Conservation (phyloP, 2,888 invertebrate genomes). For the Hyppa rectilinea region DNA sequence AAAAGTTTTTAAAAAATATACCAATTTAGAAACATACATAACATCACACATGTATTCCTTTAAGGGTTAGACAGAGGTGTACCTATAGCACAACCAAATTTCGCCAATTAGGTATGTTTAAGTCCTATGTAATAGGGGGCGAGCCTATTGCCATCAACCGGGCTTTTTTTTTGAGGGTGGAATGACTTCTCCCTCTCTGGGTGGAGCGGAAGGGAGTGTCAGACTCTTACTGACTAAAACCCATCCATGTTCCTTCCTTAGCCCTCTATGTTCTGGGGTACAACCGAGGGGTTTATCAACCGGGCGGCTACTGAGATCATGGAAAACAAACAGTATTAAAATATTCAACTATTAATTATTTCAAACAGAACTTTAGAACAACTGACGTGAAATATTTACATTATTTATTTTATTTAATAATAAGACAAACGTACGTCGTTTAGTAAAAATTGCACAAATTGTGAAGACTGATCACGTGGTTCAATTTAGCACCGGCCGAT, state of each 20-base stretch:
- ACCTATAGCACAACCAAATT: not conserved
- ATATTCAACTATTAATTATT: not conserved
- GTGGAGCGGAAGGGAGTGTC: too few relatives aligned
- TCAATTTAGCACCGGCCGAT: conserved; percentile 70
- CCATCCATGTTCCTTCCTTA: too few relatives aligned
- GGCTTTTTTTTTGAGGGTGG: too few relatives aligned
- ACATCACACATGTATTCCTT: not conserved
- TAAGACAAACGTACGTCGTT: conserved; percentile 61
- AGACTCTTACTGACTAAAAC: too few relatives aligned
- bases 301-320: too few relatives aligned
- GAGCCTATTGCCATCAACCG: not conserved
- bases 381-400: conserved; percentile 55
- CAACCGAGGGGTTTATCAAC: too few relatives aligned
- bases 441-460: conserved; percentile 66
- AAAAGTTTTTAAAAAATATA: not conserved
- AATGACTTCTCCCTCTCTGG: too few relatives aligned
- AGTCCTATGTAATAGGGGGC: not conserved
- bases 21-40: too few relatives aligned
- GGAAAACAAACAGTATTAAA: too few relatives aligned
- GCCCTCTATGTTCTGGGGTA: too few relatives aligned
- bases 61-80: not conserved
- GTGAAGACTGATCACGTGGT: conserved; percentile 57
- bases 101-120: not conserved
- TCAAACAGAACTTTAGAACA: conserved; percentile 44
- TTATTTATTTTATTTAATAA: conserved; percentile 55